Base-by-base conservation (phyloP, 2,113 vertebrate species). In the Oryzias javanicus region DNA sequence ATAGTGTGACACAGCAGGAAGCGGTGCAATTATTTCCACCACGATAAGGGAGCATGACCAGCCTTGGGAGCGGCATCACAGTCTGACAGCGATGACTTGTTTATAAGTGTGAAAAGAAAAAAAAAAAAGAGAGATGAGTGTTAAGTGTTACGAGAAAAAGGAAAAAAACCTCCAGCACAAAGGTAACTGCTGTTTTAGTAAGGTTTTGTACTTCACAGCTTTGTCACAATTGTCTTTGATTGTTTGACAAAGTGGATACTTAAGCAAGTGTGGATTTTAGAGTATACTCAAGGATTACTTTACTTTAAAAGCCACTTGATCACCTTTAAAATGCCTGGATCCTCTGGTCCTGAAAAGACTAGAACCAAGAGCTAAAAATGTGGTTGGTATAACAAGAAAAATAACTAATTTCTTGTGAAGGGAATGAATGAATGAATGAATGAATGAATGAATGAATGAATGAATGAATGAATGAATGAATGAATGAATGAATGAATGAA, bases 231-330 rank as follows among this genome's bases (percentile, higher is more conserved):
- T 20, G 7, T 19, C 65, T 57, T 12, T n/a, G 24, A 65, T 67
- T 65, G 77, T 55, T 67, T 70, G 18, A 72, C 56, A 47, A 58
- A 78, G 63, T 71, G 55, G 62, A 75, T 64, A 70, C 62, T 78
- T 73, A 1, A 67, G 67, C n/a, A 80, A 44, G 81, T 79, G 70
- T 70, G 66, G 68, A 55, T 58, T 76, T 73, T 70, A 75, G 48
- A 56, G 59, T 67, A 50, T n/a, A 51, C 20, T 71, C 56, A 64
- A 60, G 56, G 22, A 46, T 66, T 72, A 70, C 56, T 66, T 65
- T 48, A n/a, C 61, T 60, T 64, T 40, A 55, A 78, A 70, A 62
- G 55, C 40, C 53, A 62, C 74, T 84, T 15, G 41, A 55, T 73
- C 67, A 57, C 49, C 27, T 65, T 68, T 41, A 57, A 35, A 71